phyloP scores from a whole-genome alignment of 30 jellyfish, hydroid and myxozoan genomes.

The Clytia hemisphaerica region DNA sequence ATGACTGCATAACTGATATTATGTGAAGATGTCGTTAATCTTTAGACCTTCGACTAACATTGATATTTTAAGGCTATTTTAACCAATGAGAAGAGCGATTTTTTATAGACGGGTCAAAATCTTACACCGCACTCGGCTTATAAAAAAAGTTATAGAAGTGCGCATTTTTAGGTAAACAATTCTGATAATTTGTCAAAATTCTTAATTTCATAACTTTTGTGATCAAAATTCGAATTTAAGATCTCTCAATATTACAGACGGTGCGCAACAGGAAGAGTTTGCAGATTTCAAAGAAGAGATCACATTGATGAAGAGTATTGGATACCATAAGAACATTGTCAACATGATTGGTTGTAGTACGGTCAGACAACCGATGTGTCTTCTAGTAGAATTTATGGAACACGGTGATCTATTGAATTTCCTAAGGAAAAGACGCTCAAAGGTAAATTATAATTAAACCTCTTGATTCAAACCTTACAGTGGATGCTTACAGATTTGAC shows the following conservation, averaged over 20 bases:
- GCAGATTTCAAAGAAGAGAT: constrained; percentile 75
- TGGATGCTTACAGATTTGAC: too few relatives aligned
- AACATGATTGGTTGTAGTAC: constrained; percentile 88
- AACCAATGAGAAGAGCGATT: too few relatives aligned
- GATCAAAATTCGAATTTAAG: too few relatives aligned
- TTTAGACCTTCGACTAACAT: not conserved
- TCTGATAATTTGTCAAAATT: too few relatives aligned
- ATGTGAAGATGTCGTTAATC: not conserved
- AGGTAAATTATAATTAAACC: constrained; percentile 46
- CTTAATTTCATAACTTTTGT: too few relatives aligned
- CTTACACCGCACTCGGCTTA: too few relatives aligned
- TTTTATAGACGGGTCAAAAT: not conserved
- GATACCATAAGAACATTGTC: constrained; percentile 82
- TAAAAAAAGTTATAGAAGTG: too few relatives aligned
- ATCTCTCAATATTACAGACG: constrained; percentile 29
- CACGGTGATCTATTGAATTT: constrained; percentile 77
- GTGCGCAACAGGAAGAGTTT: constrained; percentile 44
- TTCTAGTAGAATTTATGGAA: constrained; percentile 84
- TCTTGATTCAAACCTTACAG: too few relatives aligned
- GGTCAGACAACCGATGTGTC: constrained; percentile 50
- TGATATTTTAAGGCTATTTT: too few relatives aligned
- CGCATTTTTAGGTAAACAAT: too few relatives aligned
- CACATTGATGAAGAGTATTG: constrained; percentile 75
- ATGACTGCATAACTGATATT: not conserved
- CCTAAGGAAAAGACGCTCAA: constrained; percentile 67